These are phyloP conservation scores for Fragum sueziense DNA, from an alignment of 2,888 invertebrate species.

Conservation along the genomic window DNA sequence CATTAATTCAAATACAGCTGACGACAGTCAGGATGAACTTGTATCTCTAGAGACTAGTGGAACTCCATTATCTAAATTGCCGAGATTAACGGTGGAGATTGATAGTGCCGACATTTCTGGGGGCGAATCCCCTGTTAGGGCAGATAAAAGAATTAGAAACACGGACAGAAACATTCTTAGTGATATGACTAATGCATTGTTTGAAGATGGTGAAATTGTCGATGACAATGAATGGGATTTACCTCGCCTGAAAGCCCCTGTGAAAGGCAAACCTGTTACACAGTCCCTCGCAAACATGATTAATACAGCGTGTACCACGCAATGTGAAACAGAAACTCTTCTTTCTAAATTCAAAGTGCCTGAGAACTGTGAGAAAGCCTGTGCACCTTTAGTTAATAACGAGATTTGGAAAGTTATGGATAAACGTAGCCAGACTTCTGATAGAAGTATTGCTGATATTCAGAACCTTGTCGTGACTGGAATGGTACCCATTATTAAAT, in stretches of 20 bases:
- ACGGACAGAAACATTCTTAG: background rate
- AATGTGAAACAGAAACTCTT: slow-evolving; percentile 19
- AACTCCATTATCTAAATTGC: background rate
- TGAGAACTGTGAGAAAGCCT: no score
- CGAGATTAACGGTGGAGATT: background rate
- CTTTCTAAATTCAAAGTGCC: no score
- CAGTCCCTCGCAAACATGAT: slow-evolving; percentile 23
- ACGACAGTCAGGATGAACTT: background rate
- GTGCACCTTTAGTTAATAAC: no score
- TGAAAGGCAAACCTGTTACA: slow-evolving; percentile 5
- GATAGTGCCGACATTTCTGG: background rate
- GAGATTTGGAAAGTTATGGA: no score
- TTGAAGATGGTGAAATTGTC: slow-evolving; percentile 4
- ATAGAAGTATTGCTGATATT: no score
- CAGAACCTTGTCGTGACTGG: no score
- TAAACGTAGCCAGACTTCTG: no score
- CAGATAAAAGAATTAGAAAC: no score
- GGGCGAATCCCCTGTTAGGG: background rate
- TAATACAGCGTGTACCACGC: slow-evolving; percentile 20
- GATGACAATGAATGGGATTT: slow-evolving; percentile 15
- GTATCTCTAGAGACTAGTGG: no score
- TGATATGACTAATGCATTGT: background rate
- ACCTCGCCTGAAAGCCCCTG: slow-evolving; percentile 20
- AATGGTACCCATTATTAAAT: no score
- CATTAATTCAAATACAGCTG: no score